These are phyloP conservation scores for Pinctada fucata DNA, from an alignment of 2,888 invertebrate species.

Conservation along the genomic window DNA sequence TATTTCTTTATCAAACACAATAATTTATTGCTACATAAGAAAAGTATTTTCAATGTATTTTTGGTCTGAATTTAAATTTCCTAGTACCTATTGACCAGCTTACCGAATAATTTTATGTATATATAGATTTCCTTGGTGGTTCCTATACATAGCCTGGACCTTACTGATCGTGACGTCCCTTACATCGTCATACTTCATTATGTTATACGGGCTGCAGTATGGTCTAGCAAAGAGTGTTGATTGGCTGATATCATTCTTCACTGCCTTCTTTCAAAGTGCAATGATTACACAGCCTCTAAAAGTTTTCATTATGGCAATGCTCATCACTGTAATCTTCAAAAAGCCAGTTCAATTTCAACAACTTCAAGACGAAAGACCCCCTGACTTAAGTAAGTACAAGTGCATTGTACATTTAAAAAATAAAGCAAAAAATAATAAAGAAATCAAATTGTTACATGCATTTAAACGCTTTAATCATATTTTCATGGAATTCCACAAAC, in stretches of 20 bases:
- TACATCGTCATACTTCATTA: constrained; percentile 65
- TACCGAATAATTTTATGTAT: neutral
- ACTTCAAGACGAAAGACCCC: neutral
- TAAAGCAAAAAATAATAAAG: too few relatives aligned
- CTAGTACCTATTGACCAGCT: too few relatives aligned
- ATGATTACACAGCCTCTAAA: constrained; percentile 64
- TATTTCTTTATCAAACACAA: too few relatives aligned
- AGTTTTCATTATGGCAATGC: constrained; percentile 53
- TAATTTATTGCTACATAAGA: too few relatives aligned
- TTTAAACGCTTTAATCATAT: too few relatives aligned
- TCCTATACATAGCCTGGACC: constrained; percentile 64
- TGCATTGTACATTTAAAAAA: too few relatives aligned
- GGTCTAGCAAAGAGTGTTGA: constrained; percentile 65
- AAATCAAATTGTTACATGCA: too few relatives aligned
- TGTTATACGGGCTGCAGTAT: constrained; percentile 70
- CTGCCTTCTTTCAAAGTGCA: constrained; percentile 63
- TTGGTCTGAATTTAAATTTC: too few relatives aligned
- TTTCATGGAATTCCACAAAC: too few relatives aligned
- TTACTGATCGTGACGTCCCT: constrained; percentile 53
- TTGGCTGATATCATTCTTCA: constrained; percentile 69
- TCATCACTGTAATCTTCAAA: constrained; percentile 58
- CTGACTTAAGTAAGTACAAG: neutral
- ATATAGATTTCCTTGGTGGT: constrained; percentile 71
- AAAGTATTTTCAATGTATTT: too few relatives aligned
- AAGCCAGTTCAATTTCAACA: constrained; percentile 52